Base-by-base conservation (phyloP, 1,140 invertebrate genomes). In the Diuraphis noxia region DNA sequence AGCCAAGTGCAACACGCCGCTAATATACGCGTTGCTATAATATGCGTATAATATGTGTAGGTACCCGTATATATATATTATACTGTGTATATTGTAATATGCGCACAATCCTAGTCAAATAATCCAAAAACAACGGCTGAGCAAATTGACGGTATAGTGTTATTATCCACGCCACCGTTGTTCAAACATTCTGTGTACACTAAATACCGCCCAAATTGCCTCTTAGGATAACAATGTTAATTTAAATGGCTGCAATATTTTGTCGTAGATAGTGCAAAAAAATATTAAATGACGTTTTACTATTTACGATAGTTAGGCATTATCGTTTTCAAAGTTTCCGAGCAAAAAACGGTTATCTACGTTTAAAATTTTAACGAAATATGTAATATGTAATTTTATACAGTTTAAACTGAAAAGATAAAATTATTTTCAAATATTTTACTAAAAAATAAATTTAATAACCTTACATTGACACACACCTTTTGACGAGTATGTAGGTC, bases 51-150 rank as follows among this genome's bases (percentile, higher is more conserved):
- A 63, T 63, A n/a, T n/a, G 13, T 63, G 10, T n/a, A 63, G 25
- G 30, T 63, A n/a, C 56, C 30, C 19, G 21, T 49, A 49, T 49
- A 49, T 63, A 19, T 49, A 19, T 49, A 49, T n/a, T 23, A 49
- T 49, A 49, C 23, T 6, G 56, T n/a, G 56, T 6, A n/a, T 72
- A n/a, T 72, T 72, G n/a, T 72, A 41, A 84, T 41, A 84, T 41
- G 13, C 81, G 81, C 40, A n/a, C 41, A n/a, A 43, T 85, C 41
- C 82, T 85, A 85, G n/a, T 85, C 82, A 85, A 85, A 85, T 85
- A 85, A 34, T 43, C 82, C 41, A 34, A 85, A 46, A n/a, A 34
- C 40, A 85, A 34, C 40, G 41, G 41, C 82, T 85, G 82, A n/a
- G 43, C 41, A 85, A 85, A 85, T 85, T 23, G 41, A n/a, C n/a